These are phyloP conservation scores for Zelleria hepariella DNA, from an alignment of 2,888 invertebrate genomes.

Conservation along the genomic window DNA sequence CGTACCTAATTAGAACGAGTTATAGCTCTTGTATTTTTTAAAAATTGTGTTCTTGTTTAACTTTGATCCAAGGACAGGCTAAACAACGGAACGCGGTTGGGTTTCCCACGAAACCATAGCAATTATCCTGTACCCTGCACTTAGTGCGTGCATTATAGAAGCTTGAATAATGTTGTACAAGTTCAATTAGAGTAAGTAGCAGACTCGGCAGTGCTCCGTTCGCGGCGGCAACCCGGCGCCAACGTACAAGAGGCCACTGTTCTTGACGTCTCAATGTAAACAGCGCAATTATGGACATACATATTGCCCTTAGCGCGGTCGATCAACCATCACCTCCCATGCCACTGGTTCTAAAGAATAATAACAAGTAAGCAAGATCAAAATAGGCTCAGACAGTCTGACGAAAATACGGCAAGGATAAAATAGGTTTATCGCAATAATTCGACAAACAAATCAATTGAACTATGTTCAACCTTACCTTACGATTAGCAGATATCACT, in stretches of 20 bases:
- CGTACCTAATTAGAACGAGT: neutral
- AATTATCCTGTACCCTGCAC: neutral
- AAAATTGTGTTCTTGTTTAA: neutral
- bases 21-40: neutral
- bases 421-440: neutral
- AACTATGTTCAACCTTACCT: conserved; percentile 8
- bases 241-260: conserved; percentile 46
- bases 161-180: neutral
- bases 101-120: neutral
- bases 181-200: neutral
- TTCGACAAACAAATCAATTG: conserved; percentile 21
- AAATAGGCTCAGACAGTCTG: neutral
- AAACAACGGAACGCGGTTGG: neutral
- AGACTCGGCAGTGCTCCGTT: neutral
- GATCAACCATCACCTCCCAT: conserved; percentile 13
- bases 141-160: neutral
- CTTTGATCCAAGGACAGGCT: neutral
- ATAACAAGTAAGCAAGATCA: too few species aligned
- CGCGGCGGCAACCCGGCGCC: conserved; percentile 38
- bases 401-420: neutral
- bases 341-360: neutral
- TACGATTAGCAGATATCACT: neutral
- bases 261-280: conserved; percentile 36
- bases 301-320: conserved; percentile 24
- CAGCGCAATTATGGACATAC: conserved; percentile 25